Conservation (phyloP, 2,113 vertebrate genomes). For the Brienomyrus brachyistius region DNA sequence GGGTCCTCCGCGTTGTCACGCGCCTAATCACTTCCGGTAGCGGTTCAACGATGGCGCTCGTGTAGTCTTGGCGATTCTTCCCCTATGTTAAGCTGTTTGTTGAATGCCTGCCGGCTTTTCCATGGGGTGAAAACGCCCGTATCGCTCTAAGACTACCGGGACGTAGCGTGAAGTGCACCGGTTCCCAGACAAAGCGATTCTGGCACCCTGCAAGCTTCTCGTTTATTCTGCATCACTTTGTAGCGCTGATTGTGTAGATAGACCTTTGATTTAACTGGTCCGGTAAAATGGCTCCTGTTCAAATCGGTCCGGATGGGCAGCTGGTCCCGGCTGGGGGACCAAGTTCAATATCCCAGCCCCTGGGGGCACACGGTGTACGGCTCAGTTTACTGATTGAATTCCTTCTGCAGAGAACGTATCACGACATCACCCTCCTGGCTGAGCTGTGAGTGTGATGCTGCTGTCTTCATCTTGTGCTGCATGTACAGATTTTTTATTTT, state of each 20-base stretch:
- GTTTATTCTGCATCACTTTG: background rate
- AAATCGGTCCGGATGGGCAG: slow-evolving; percentile 84
- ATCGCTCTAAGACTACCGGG: background rate
- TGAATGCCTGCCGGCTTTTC: slow-evolving; percentile 33
- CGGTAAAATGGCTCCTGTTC: slow-evolving; percentile 90
- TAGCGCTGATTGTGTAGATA: background rate
- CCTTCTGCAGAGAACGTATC: slow-evolving; percentile 92
- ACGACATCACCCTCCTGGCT: slow-evolving; percentile 89
- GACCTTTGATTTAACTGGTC: background rate
- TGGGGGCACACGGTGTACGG: slow-evolving; percentile 82
- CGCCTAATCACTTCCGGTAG: slow-evolving; percentile 17
- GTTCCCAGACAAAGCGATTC: background rate
- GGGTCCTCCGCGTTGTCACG: background rate
- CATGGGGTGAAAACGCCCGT: slow-evolving; percentile 11
- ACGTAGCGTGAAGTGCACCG: slow-evolving; percentile 1
- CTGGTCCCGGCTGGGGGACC: slow-evolving; percentile 78
- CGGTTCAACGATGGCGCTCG: slow-evolving; percentile 58
- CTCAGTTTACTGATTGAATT: slow-evolving; percentile 93
- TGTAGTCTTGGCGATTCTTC: background rate
- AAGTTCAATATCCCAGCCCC: slow-evolving; percentile 60
- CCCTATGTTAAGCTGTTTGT: slow-evolving; percentile 1
- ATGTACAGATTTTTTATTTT: background rate
- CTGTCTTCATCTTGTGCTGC: background rate
- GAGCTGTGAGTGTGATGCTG: slow-evolving; percentile 79
- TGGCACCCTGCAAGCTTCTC: background rate